These are phyloP conservation scores for Melanerpes formicivorus DNA, from an alignment of 2,113 vertebrate species.

Conservation along the genomic window DNA sequence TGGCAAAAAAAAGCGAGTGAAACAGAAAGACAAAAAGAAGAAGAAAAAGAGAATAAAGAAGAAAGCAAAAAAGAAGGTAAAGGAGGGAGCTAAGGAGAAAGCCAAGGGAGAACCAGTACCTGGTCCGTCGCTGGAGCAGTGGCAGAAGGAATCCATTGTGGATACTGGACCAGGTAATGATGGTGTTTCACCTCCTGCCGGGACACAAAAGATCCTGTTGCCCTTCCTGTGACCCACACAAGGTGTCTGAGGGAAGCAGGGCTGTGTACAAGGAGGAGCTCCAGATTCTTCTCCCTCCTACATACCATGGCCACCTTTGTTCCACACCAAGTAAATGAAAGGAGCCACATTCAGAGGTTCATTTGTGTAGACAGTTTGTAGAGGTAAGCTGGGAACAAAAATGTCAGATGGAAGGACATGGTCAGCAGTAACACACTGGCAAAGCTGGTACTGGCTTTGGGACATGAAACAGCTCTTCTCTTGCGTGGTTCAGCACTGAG, in stretches of 20 bases:
- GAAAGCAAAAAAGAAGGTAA: slow-evolving; percentile 66
- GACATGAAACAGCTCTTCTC: not conserved
- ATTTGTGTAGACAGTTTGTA: not conserved
- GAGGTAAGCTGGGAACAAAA: not conserved
- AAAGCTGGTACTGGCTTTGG: not conserved
- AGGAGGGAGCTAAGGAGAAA: slow-evolving; percentile 68
- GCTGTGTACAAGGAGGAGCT: not conserved
- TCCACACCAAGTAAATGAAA: not conserved
- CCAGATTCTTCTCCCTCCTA: not conserved
- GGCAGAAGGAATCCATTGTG: slow-evolving; percentile 81
- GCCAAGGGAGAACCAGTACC: slow-evolving; percentile 53
- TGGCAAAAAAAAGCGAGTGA: slow-evolving; percentile 70
- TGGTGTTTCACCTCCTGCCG: not conserved
- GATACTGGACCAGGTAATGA: slow-evolving; percentile 86
- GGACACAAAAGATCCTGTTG: no score
- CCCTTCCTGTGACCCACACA: fast-evolving
- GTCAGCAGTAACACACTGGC: not conserved
- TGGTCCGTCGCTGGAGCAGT: slow-evolving; percentile 83
- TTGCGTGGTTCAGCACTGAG: fast-evolving
- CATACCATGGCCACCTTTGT: fast-evolving
- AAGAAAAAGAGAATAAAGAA: slow-evolving; percentile 78
- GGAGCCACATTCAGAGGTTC: not conserved
- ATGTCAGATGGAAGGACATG: not conserved
- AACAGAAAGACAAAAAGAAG: slow-evolving; percentile 79
- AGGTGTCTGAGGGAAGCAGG: not conserved